phyloP scores from a whole-genome alignment of 2,888 invertebrate species.

The Asteroscopus sphinx region DNA sequence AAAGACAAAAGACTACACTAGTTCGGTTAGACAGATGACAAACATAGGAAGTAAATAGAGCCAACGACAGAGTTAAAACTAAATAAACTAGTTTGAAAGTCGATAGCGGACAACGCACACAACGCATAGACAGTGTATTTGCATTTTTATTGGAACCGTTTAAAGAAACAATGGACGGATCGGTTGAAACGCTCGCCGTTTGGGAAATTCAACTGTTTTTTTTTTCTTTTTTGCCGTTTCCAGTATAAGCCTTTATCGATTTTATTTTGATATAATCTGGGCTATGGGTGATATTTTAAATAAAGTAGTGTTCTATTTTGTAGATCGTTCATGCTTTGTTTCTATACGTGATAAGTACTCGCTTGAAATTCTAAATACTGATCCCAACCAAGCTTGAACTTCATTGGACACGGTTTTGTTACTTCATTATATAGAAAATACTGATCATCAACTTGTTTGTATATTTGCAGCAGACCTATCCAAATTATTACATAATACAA shows the following conservation, averaged over 20 bases:
- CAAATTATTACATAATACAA: too few species aligned
- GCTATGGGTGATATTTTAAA: constrained; percentile 22
- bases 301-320: constrained; percentile 9
- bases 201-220: constrained; percentile 58
- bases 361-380: constrained; percentile 1
- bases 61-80: constrained; percentile 67
- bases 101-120: constrained; percentile 68
- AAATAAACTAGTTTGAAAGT: constrained; percentile 80
- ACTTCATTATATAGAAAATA: too few species aligned
- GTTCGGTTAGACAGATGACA: constrained; percentile 29
- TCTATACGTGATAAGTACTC: neutral
- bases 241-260: constrained; percentile 44
- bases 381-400: neutral
- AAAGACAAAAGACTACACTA: constrained; percentile 31
- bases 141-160: constrained; percentile 87
- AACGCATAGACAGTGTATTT: constrained; percentile 73
- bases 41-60: constrained; percentile 58
- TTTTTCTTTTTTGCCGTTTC: constrained; percentile 33
- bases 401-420: too few species aligned
- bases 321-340: constrained; percentile 4
- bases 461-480: too few species aligned
- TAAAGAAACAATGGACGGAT: constrained; percentile 81
- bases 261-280: constrained; percentile 43
- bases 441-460: too few species aligned
- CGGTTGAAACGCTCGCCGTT: constrained; percentile 65